Evolutionary conservation across 2,888 invertebrate genomes (phyloP), one percentile per base, ranked within the genome.

Genomic region (Conomelus anceps): DNA sequence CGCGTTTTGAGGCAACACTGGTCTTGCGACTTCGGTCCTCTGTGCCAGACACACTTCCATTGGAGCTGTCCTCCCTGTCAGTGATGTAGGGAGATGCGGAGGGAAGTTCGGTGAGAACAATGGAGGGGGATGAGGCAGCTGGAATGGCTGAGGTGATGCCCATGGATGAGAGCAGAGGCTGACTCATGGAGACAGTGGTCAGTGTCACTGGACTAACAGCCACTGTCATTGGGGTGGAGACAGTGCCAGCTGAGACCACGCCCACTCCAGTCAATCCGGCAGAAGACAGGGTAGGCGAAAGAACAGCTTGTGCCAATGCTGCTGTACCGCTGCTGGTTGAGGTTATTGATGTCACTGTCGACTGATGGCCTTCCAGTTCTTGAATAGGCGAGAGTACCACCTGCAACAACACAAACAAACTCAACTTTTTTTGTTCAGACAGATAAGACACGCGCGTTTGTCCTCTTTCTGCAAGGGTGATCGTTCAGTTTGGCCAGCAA

Each of bases 331-430:
- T 90, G 41, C 29, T 89, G n/a, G 86, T 86, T 23, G 89, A 29
- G 23, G 90, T 90, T 34, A 90, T 91, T 17, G 91, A 90, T n/a
- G 91, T 91, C 23, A 91, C 90, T 22, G 91, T 91, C 23, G 91
- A 90, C 86, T 90, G 91, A 89, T 91, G 95, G 90, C 96, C 96
- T 92, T 97, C 98, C 91, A 96, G 94, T 93, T 98, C 98, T 93
- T 97, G 97, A 90, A 98, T 98, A 0, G 97, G 97, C 0, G 97
- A 97, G 22, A 98, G 94, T 84, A 97, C 95, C 26, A 97, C 97
- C 92, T 97, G 96, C 1, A 90, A 86, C 22, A 84, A 3, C 26
- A 34, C 84, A 29, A 22, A 22, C n/a, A n/a, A n/a, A n/a, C n/a
- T n/a, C n/a, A n/a, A n/a, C n/a, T n/a, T 13, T 7, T 34, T 34